Evolutionary conservation across 2,888 invertebrate genomes (phyloP), one percentile per base, ranked within the genome.

Genomic region (Dynastes maya): DNA sequence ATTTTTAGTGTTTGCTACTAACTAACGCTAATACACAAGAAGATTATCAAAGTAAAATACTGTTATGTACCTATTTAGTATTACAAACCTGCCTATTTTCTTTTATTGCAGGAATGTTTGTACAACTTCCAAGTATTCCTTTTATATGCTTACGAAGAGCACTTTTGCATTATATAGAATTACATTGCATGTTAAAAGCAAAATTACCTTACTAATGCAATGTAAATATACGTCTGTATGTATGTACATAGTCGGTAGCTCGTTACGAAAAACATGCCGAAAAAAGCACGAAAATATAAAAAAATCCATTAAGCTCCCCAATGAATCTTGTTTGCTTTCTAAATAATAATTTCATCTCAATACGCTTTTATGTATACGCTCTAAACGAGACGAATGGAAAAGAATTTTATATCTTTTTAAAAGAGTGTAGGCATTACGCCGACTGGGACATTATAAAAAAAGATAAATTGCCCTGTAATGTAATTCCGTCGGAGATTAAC

Each of bases 131-230:
- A 45, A 45, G 11, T 45, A 45, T 8, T 45, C 45, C 45, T 45
- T 45, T 37, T 37, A 5, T 45, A 45, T 45, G 45, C 45, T 45
- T 45, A 11, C 8, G 45, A 45, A 45, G 8, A 45, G 45, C 8
- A 45, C 45, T 8, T 45, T 45, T 45, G 45, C 45, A 45, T 51
- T 51, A 29, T 49, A 27, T n/a, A 27, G 8, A 68, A 68, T 68
- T 45, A 49, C 27, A 16, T 45, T 27, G 27, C 49, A 27, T 22
- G 68, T 29, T 65, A 49, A 68, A 22, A 68, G 68, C 68, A 68
- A 68, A 68, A 68, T 45, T 45, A 49, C 49, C 22, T 68, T 29
- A 49, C 68, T 68, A 68, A 68, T 68, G 49, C n/a, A 68, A 68
- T 16, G 65, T 40, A 45, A 45, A 65, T 22, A 45, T 63, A 63